A percentile compares a stretch with the other conserved stretches of the same genome.
Evolutionary conservation across 2,888 invertebrate genomes (phyloP).

Genomic region (Ephialtes manifestator): DNA sequence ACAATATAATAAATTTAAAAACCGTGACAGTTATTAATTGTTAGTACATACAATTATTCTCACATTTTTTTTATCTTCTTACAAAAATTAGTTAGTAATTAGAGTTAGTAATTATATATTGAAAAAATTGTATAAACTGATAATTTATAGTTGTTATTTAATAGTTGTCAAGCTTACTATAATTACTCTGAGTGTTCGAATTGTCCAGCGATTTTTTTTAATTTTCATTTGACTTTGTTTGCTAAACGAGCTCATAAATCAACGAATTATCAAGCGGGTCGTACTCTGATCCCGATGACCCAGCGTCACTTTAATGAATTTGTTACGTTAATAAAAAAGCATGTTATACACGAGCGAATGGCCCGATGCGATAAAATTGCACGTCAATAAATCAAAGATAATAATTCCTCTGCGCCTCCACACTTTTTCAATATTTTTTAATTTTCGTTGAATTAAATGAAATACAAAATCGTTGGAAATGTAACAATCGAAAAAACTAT

Average conservation of each 20-base stretch:
- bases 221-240: neutral
- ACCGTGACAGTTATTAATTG: neutral
- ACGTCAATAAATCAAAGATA: conserved; percentile 37
- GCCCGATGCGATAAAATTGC: neutral
- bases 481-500: neutral
- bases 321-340: conserved; percentile 27
- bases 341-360: conserved; percentile 17
- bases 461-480: neutral
- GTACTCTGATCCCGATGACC: conserved; percentile 55
- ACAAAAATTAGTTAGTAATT: too few species aligned
- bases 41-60: too few species aligned
- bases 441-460: neutral
- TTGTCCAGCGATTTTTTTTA: neutral
- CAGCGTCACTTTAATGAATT: conserved; percentile 64
- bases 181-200: too few species aligned
- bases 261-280: conserved; percentile 41
- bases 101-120: too few species aligned
- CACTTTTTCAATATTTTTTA: neutral
- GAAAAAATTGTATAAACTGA: too few species aligned
- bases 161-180: too few species aligned
- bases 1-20: neutral
- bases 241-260: conserved; percentile 54
- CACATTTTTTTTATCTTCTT: too few species aligned
- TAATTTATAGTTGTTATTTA: too few species aligned
- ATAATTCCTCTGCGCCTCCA: neutral